Evolutionary conservation across 2,113 vertebrate genomes (phyloP).

Genomic region (Tragelaphus buxtoni): DNA sequence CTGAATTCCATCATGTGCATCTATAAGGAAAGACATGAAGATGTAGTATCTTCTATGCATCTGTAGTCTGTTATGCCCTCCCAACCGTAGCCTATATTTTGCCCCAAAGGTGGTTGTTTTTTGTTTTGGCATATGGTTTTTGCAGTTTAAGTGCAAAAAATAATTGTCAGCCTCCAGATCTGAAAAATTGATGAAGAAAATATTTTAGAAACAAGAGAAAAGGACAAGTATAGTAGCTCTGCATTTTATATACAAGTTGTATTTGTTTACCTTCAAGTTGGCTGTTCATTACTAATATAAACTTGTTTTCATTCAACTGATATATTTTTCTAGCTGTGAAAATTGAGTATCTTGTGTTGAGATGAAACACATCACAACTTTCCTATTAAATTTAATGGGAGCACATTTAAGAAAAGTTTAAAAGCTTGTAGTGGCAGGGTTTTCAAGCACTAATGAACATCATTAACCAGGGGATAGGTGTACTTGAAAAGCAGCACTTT

Average conservation of each 20-base stretch:
- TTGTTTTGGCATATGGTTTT: not conserved
- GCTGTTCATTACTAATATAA: slow-evolving; percentile 29
- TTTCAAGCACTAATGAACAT: slow-evolving; percentile 48
- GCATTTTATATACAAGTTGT: not conserved
- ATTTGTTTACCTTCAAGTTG: slow-evolving; percentile 34
- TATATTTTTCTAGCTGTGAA: slow-evolving; percentile 51
- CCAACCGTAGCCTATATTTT: not conserved
- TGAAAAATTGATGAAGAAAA: not conserved
- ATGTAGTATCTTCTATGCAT: not conserved
- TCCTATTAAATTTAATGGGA: slow-evolving; percentile 56
- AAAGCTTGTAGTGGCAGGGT: slow-evolving; percentile 8
- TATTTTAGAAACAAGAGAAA: slow-evolving; percentile 6
- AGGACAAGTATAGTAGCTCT: not conserved
- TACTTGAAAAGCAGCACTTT: slow-evolving; percentile 1
- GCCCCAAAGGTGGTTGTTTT: not conserved
- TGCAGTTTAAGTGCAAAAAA: not conserved
- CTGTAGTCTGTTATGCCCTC: not conserved
- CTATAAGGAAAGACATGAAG: not conserved
- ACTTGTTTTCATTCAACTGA: not conserved
- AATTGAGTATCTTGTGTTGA: slow-evolving; percentile 41
- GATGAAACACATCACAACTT: slow-evolving; percentile 47
- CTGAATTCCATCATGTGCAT: not conserved
- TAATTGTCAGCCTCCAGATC: not conserved
- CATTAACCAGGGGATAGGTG: slow-evolving; percentile 1
- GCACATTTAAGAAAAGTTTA: not conserved